Conservation (phyloP, 2,113 vertebrate species). For the Sisor rabdophorus region DNA sequence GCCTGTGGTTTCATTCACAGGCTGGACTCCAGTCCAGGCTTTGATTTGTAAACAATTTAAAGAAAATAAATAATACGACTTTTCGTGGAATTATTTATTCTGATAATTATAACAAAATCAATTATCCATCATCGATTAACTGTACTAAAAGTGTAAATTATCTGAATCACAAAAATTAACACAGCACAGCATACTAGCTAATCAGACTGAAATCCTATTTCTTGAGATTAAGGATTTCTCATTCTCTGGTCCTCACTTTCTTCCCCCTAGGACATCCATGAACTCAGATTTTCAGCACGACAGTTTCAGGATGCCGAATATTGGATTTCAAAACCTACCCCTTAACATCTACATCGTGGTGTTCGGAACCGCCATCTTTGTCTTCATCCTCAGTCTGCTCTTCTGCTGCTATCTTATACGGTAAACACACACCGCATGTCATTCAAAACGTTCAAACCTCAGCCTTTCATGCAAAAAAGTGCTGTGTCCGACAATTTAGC, state of each 20-base stretch:
- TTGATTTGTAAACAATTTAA: too few relatives aligned
- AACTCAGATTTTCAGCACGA: constrained; percentile 91
- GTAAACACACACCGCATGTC: constrained; percentile 67
- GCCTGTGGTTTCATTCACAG: not conserved
- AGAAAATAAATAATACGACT: too few relatives aligned
- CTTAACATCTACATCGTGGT: constrained; percentile 99
- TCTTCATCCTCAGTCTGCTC: constrained; percentile 98
- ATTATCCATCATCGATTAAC: too few relatives aligned
- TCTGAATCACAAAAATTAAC: too few relatives aligned
- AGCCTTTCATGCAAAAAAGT: too few relatives aligned
- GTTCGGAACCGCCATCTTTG: constrained; percentile 96
- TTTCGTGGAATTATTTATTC: too few relatives aligned
- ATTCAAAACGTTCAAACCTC: not conserved
- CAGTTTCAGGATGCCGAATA: constrained; percentile 99
- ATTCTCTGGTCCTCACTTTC: constrained; percentile 26
- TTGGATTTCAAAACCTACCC: constrained; percentile 98
- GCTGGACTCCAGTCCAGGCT: not conserved
- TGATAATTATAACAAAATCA: too few relatives aligned
- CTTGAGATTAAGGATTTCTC: not conserved
- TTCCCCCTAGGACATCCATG: constrained; percentile 84
- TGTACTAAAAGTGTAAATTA: too few relatives aligned
- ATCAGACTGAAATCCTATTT: too few relatives aligned
- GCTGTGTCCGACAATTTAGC: not conserved
- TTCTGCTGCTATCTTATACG: constrained; percentile 99
- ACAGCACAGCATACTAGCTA: too few relatives aligned